Evolutionary conservation across 2,113 vertebrate species (phyloP).

Genomic region (Phrynocephalus versicolor): DNA sequence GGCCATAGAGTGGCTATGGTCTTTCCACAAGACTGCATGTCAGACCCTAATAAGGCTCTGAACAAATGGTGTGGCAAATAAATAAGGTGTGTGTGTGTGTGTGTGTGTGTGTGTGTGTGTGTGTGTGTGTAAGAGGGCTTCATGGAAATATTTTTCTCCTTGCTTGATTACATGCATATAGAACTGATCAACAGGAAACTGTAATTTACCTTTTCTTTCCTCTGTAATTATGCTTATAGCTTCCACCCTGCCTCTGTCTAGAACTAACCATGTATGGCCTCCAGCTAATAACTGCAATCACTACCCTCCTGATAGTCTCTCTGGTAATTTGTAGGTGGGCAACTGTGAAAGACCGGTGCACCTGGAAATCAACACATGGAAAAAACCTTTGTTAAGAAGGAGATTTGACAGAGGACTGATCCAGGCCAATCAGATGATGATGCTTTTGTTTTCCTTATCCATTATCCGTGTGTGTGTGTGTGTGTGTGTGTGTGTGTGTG

Average conservation of each 20-base stretch:
- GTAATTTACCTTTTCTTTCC: conserved; percentile 59
- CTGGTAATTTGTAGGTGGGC: conserved; percentile 36
- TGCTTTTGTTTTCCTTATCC: not conserved
- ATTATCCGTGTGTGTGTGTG: no score
- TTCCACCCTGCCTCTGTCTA: conserved; percentile 43
- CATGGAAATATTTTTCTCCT: conserved; percentile 45
- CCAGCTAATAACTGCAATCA: conserved; percentile 44
- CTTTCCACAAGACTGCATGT: conserved; percentile 28
- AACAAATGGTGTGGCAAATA: conserved; percentile 42
- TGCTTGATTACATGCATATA: conserved; percentile 40
- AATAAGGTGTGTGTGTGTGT: no score
- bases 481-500: no score
- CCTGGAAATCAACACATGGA: conserved; percentile 25
- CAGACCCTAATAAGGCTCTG: conserved; percentile 25
- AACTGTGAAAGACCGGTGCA: conserved; percentile 56
- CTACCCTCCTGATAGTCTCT: conserved; percentile 51
- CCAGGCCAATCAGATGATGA: not conserved
- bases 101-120: no score
- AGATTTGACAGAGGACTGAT: not conserved
- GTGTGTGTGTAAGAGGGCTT: no score
- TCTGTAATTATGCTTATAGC: conserved; percentile 48
- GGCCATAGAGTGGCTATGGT: not conserved
- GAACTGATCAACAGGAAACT: conserved; percentile 41
- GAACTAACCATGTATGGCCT: conserved; percentile 48
- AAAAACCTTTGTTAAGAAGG: conserved; percentile 5